Evolutionary conservation across 2,113 vertebrate genomes (phyloP).

Genomic region (Pterophyllum scalare): DNA sequence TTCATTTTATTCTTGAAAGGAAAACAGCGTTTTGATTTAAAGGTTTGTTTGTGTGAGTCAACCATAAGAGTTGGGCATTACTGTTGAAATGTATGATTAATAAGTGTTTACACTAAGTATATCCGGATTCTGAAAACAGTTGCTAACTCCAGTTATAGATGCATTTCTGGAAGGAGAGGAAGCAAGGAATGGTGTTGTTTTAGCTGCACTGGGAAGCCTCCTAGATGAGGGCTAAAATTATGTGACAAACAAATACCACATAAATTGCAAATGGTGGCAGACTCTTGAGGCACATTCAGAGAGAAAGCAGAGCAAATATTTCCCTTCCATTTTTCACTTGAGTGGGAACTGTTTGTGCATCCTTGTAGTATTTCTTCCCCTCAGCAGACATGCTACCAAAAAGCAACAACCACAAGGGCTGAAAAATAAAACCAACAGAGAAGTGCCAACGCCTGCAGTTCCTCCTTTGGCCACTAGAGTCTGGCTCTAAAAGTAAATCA

Average conservation of each 20-base stretch:
- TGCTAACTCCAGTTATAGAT: neutral
- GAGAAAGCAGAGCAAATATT: neutral
- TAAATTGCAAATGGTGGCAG: neutral
- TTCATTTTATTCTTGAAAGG: neutral
- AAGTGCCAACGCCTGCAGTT: neutral
- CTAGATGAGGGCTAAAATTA: neutral
- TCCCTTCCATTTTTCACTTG: neutral
- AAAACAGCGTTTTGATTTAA: neutral
- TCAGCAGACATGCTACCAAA: neutral
- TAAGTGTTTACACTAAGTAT: neutral
- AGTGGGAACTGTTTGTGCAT: neutral
- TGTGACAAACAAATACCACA: neutral
- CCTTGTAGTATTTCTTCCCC: neutral
- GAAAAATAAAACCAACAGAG: neutral
- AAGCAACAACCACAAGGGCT: neutral
- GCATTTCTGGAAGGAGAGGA: neutral
- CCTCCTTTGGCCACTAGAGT: neutral
- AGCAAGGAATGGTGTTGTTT: neutral
- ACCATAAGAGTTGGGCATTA: neutral
- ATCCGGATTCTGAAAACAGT: neutral
- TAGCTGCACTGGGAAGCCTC: neutral
- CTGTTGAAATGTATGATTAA: neutral
- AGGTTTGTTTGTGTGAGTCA: conserved; percentile 1
- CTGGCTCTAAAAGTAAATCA: neutral
- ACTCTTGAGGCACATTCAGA: neutral